Evolutionary conservation across 2,888 invertebrate genomes (phyloP).

Genomic region (Nomada fucata): DNA sequence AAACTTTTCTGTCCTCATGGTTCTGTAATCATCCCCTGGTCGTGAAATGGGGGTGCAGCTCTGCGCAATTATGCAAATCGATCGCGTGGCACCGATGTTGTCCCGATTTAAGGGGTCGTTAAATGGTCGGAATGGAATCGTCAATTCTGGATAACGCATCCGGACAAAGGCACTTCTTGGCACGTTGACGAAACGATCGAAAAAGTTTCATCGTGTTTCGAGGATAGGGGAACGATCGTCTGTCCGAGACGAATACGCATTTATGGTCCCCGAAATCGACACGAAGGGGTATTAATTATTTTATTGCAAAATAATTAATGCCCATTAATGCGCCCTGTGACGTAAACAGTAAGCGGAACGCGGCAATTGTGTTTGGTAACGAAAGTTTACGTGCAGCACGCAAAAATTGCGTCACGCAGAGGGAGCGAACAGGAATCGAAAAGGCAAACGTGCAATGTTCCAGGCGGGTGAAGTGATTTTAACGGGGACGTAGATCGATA

Average conservation of each 20-base stretch:
- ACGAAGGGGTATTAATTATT: not conserved
- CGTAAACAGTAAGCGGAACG: not conserved
- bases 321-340: too few species aligned
- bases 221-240: slow-evolving; percentile 4
- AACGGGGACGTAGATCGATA: not conserved
- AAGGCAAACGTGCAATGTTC: slow-evolving; percentile 29
- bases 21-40: slow-evolving; percentile 14
- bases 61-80: slow-evolving; percentile 42
- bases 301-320: not conserved
- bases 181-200: slow-evolving; percentile 33
- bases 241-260: not conserved
- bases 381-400: slow-evolving; percentile 7
- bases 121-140: slow-evolving; percentile 8
- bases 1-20: slow-evolving; percentile 32
- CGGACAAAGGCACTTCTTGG: slow-evolving; percentile 30
- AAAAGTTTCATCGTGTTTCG: slow-evolving; percentile 44
- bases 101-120: slow-evolving; percentile 36
- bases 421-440: slow-evolving; percentile 14
- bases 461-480: slow-evolving; percentile 15
- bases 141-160: slow-evolving; percentile 7
- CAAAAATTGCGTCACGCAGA: slow-evolving; percentile 16
- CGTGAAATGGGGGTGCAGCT: not conserved
- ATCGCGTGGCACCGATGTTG: slow-evolving; percentile 24
- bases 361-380: not conserved
- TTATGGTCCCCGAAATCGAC: not conserved